Base-by-base conservation (phyloP, 2,113 vertebrate genomes). In the Clinocottus analis region DNA sequence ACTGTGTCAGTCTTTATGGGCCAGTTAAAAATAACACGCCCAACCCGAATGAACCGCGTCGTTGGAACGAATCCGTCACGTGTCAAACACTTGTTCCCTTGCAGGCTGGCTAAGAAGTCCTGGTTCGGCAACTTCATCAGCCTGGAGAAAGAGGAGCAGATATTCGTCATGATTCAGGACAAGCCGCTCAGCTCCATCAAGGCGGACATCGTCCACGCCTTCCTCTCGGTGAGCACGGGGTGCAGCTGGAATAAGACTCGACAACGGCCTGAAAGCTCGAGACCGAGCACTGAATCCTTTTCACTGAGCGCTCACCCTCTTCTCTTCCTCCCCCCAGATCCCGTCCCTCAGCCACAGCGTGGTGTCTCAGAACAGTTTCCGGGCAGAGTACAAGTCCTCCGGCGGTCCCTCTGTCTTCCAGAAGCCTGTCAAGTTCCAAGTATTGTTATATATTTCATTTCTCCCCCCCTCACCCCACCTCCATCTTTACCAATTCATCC, bases 101-200 rank as follows among this genome's bases (percentile, higher is more conserved):
- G 35, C 86, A 98, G 97, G 82, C 92, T 98, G 89, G 97, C 96
- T 10, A 98, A 98, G 91, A 95, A 94, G 83, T 98, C 97, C n/a
- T 98, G 97, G 97, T 98, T 98, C 23, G 97, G 97, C 23, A 97
- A 97, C 90, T 97, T 98, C 90, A 97, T 98, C 93, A 97, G 94
- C 82, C 85, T 97, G 92, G 97, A 98, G 91, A 97, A 96, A 88
- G 97, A 98, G 91, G 97, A 98, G 89, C 97, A 97, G 89, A 97
- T 98, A 88, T 97, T 98, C 67, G 95, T 97, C 14, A 90, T 97
- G 90, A 96, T 98, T 68, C 93, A 94, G 93, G 96, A 97, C 93
- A 97, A 97, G 84, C 97, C 97, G 5, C 96, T 98, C 84, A 97
- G 96, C 92, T 97, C 97, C n/a, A 97, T 98, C 93, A 98, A 97